These are phyloP conservation scores for Turdus rufiventris DNA, from an alignment of 2,113 vertebrate species.

Conservation along the genomic window DNA sequence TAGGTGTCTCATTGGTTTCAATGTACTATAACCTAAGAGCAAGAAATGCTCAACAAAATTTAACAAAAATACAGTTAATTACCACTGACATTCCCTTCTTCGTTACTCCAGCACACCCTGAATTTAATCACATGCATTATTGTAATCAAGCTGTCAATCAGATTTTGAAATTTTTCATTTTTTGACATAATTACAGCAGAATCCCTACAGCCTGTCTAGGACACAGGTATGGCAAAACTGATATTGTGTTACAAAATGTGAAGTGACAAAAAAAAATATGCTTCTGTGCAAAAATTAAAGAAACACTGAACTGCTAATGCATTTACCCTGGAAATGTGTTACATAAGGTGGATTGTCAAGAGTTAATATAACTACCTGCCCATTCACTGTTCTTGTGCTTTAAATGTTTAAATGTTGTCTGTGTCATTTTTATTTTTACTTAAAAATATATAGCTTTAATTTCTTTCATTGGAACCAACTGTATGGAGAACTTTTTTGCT, in stretches of 20 bases:
- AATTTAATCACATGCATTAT: conserved; percentile 72
- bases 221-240: conserved; percentile 62
- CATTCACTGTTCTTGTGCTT: not conserved
- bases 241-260: conserved; percentile 67
- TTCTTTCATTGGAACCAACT: not conserved
- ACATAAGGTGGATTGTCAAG: not conserved
- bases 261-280: conserved; percentile 53
- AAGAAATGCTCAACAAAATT: conserved; percentile 45
- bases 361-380: not conserved
- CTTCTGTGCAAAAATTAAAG: conserved; percentile 42
- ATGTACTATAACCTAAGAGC: not conserved
- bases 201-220: conserved; percentile 65
- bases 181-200: conserved; percentile 75
- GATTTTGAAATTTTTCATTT: conserved; percentile 71
- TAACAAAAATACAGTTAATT: conserved; percentile 72
- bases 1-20: conserved; percentile 54
- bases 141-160: conserved; percentile 78
- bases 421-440: conserved; percentile 1
- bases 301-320: not conserved
- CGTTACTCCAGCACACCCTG: conserved; percentile 53
- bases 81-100: conserved; percentile 61
- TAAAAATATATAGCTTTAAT: conserved; percentile 14
- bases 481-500: not conserved
- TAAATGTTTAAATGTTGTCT: not conserved
- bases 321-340: conserved; percentile 1